Evolutionary conservation across 1,140 invertebrate genomes (phyloP).

Genomic region (Zaprionus capensis): DNA sequence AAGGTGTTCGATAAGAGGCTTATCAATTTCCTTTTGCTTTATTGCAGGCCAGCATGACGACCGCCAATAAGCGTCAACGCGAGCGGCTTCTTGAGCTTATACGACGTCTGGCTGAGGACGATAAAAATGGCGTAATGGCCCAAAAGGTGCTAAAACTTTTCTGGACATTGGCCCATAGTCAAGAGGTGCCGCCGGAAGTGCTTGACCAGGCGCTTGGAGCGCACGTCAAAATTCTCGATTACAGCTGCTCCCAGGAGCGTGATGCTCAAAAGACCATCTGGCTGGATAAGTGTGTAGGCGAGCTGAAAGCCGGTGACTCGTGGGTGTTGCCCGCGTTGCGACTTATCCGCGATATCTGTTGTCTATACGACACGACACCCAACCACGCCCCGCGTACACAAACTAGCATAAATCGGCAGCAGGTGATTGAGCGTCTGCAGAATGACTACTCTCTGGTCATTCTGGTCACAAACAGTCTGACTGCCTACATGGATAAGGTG

Average conservation of each 20-base stretch:
- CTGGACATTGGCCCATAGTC: slow-evolving; percentile 98
- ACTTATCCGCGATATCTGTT: slow-evolving; percentile 98
- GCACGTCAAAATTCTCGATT: slow-evolving; percentile 99
- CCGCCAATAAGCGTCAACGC: slow-evolving; percentile 97
- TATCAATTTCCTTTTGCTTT: slow-evolving; percentile 30
- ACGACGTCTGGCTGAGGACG: slow-evolving; percentile 96
- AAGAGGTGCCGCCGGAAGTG: slow-evolving; percentile 98
- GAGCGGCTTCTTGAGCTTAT: slow-evolving; percentile 98
- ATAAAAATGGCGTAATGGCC: slow-evolving; percentile 99
- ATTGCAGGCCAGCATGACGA: slow-evolving; percentile 95
- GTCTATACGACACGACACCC: slow-evolving; percentile 93
- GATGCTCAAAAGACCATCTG: slow-evolving; percentile 98
- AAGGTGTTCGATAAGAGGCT: background rate
- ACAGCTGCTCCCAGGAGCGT: slow-evolving; percentile 97
- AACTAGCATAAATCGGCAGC: slow-evolving; percentile 88
- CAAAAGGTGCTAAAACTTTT: slow-evolving; percentile 98
- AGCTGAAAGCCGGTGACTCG: slow-evolving; percentile 92
- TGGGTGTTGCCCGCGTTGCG: slow-evolving; percentile 98
- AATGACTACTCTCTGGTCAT: slow-evolving; percentile 96
- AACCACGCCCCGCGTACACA: slow-evolving; percentile 88
- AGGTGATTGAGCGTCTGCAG: slow-evolving; percentile 96
- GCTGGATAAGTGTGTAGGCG: slow-evolving; percentile 97
- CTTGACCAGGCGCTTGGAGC: slow-evolving; percentile 98
- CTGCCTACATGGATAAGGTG: slow-evolving; percentile 95
- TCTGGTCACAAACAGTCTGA: slow-evolving; percentile 96